Base-by-base conservation (phyloP, 2,113 vertebrate genomes). In the Typhlomys cinereus region DNA sequence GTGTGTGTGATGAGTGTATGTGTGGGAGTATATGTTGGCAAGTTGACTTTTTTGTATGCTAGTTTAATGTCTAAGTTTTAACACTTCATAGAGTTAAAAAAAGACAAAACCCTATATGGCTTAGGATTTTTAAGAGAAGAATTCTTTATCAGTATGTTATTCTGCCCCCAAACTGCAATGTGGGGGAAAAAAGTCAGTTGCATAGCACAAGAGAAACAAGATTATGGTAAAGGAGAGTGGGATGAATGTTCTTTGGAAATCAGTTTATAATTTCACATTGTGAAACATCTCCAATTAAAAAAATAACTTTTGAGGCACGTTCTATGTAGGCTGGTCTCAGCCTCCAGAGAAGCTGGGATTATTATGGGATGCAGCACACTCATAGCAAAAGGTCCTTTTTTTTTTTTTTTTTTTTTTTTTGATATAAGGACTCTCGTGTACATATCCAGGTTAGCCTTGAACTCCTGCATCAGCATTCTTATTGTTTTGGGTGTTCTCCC, bases 181-280 rank as follows among this genome's bases (percentile, higher is more conserved):
- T n/a, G n/a, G n/a, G n/a, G n/a, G n/a, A n/a, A n/a, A n/a, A n/a
- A n/a, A n/a, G n/a, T n/a, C n/a, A n/a, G n/a, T n/a, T n/a, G n/a
- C n/a, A n/a, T n/a, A n/a, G n/a, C n/a, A n/a, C n/a, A n/a, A n/a
- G n/a, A n/a, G 29, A 89, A 50, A 5, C 44, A 17, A 83, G 48
- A n/a, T 25, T 54, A 14, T 39, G 18, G 50, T 92, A 48, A 73
- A 59, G 23, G 85, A 70, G 52, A 54, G 52, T 36, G 21, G 23
- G 44, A 69, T 62, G 17, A 87, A 86, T 66, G 21, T 81, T 76
- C 62, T 91, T 64, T 87, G 82, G 62, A 52, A 78, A 92, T 74
- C 23, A 14, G 86, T 57, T 82, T 90, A 14, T 69, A 92, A 50
- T 41, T 84, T 79, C 39, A 69, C 34, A 67, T 64, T 44, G n/a